phyloP scores from a whole-genome alignment of 2,888 invertebrate genomes.

The Gerris lacustris region DNA sequence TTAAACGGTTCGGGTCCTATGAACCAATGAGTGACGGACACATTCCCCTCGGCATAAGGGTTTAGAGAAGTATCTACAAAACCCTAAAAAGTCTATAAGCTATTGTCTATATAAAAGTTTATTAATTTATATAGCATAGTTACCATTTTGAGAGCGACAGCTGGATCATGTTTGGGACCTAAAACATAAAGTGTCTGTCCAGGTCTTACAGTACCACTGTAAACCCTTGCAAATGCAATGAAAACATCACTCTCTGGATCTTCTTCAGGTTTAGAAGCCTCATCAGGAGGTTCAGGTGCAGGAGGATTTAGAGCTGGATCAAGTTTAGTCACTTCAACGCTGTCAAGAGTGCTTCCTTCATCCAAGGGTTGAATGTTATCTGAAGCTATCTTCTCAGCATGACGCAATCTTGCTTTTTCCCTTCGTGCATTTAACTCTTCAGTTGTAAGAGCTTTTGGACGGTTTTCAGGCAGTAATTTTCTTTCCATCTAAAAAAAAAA shows the following conservation, averaged over 20 bases:
- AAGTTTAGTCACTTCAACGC: constrained; percentile 13
- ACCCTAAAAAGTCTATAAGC: too few species aligned
- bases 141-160: constrained; percentile 39
- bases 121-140: not conserved
- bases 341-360: constrained; percentile 22
- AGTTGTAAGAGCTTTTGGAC: constrained; percentile 58
- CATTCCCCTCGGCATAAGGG: too few species aligned
- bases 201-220: constrained; percentile 67
- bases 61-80: too few species aligned
- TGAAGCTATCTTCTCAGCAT: constrained; percentile 40
- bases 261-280: not conserved
- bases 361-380: constrained; percentile 23
- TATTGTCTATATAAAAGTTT: too few species aligned
- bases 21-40: too few species aligned
- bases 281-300: constrained; percentile 11
- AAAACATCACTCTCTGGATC: constrained; percentile 45
- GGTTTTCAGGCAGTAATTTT: constrained; percentile 63
- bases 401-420: constrained; percentile 52
- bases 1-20: too few species aligned
- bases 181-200: constrained; percentile 72
- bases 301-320: constrained; percentile 12
- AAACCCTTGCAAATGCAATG: constrained; percentile 85
- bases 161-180: constrained; percentile 79
- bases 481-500: constrained; percentile 42
- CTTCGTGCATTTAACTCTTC: constrained; percentile 59